Evolutionary conservation across 2,888 invertebrate genomes (phyloP).

Genomic region (Stenichneumon culpator): DNA sequence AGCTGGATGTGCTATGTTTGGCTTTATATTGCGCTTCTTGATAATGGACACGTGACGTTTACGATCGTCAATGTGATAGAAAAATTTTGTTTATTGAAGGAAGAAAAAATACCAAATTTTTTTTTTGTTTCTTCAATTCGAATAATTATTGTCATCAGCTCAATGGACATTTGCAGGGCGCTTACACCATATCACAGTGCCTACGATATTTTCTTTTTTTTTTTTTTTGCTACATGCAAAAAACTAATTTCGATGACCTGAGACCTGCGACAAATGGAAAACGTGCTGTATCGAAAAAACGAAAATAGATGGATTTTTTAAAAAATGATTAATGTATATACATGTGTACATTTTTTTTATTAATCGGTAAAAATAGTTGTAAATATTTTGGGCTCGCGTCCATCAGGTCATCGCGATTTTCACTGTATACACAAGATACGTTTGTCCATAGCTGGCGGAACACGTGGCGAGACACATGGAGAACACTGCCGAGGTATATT

Average conservation of each 20-base stretch:
- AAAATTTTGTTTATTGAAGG: conserved; percentile 28
- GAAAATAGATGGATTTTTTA: neutral
- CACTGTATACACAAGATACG: conserved; percentile 79
- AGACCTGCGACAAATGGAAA: conserved; percentile 65
- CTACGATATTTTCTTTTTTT: conserved; percentile 23
- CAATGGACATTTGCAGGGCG: conserved; percentile 28
- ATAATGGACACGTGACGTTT: conserved; percentile 72
- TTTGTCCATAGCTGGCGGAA: conserved; percentile 83
- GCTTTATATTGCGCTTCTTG: conserved; percentile 78
- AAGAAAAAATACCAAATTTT: conserved; percentile 19
- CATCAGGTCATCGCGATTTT: conserved; percentile 78
- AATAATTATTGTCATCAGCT: neutral
- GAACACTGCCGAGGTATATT: conserved; percentile 81
- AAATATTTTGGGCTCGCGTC: conserved; percentile 51
- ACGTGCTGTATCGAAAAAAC: neutral
- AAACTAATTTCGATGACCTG: conserved; percentile 75
- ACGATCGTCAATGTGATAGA: conserved; percentile 67
- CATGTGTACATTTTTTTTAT: neutral
- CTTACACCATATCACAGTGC: conserved; percentile 58
- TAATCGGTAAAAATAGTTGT: neutral
- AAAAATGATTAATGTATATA: neutral
- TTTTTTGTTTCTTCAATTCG: conserved; percentile 16
- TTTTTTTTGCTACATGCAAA: conserved; percentile 64
- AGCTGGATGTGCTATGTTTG: conserved; percentile 83
- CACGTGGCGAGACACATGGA: conserved; percentile 83